phyloP scores from a whole-genome alignment of 2,888 invertebrate species.

The Aleiodes leptofemur region DNA sequence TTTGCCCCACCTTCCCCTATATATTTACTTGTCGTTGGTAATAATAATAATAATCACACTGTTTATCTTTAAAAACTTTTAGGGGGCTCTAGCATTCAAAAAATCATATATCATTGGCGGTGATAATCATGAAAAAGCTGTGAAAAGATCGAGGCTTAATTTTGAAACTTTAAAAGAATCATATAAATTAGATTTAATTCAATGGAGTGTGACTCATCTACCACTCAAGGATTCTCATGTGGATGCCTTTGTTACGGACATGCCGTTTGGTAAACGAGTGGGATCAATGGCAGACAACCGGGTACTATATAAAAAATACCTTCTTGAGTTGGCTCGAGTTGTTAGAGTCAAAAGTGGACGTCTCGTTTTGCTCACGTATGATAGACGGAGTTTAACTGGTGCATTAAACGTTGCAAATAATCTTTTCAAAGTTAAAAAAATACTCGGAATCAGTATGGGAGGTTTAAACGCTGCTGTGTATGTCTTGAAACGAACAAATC shows the following conservation, averaged over 20 bases:
- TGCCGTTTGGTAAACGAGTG: conserved; percentile 79
- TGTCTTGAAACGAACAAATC: conserved; percentile 62
- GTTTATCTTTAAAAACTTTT: conserved; percentile 33
- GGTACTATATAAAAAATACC: conserved; percentile 75
- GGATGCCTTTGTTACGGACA: conserved; percentile 78
- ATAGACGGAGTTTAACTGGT: conserved; percentile 65
- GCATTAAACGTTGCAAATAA: conserved; percentile 60
- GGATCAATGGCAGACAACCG: conserved; percentile 77
- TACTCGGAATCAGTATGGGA: conserved; percentile 66
- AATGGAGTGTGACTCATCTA: conserved; percentile 76
- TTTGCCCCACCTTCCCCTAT: no score
- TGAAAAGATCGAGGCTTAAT: conserved; percentile 74
- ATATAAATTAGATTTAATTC: conserved; percentile 69
- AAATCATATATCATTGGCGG: conserved; percentile 75
- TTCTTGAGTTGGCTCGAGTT: conserved; percentile 77
- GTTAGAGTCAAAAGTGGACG: conserved; percentile 74
- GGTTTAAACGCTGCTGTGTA: conserved; percentile 67
- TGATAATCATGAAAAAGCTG: conserved; percentile 76
- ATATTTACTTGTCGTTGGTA: no score
- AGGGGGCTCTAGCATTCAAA: conserved; percentile 75
- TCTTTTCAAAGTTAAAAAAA: conserved; percentile 62
- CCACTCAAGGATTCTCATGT: conserved; percentile 76
- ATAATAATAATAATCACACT: neutral
- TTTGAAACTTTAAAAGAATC: conserved; percentile 64
- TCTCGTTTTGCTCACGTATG: conserved; percentile 76